A percentile compares a stretch with the other conserved stretches of the same genome.
Evolutionary conservation across 2,888 invertebrate species (phyloP).

Genomic region (Andrena camellia): DNA sequence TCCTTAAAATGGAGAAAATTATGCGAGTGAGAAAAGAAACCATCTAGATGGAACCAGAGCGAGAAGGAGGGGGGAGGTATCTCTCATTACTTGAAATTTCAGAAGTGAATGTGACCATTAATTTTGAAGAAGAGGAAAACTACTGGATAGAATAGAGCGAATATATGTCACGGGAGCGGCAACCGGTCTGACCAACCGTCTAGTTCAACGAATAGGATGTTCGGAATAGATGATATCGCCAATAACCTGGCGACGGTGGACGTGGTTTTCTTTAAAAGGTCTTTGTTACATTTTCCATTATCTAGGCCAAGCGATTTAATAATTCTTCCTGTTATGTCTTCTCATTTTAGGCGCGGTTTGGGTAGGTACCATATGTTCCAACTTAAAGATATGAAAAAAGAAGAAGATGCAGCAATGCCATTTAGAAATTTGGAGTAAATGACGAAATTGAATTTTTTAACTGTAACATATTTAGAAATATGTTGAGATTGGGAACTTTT

Average conservation of each 20-base stretch:
- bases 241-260: slow-evolving; percentile 56
- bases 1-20: slow-evolving; percentile 14
- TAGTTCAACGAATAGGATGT: slow-evolving; percentile 61
- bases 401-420: background rate
- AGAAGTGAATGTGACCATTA: slow-evolving; percentile 72
- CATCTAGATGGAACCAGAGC: background rate
- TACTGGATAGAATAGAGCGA: slow-evolving; percentile 60
- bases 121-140: slow-evolving; percentile 67
- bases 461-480: background rate
- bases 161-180: slow-evolving; percentile 55
- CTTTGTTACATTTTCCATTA: slow-evolving; percentile 50
- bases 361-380: background rate
- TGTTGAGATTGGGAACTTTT: background rate
- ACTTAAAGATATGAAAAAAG: background rate
- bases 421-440: background rate
- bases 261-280: slow-evolving; percentile 41
- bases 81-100: slow-evolving; percentile 74
- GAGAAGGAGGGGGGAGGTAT: slow-evolving; percentile 38
- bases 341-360: slow-evolving; percentile 4
- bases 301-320: slow-evolving; percentile 30
- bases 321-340: slow-evolving; percentile 33
- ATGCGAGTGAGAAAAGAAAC: background rate
- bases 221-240: slow-evolving; percentile 62
- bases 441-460: background rate
- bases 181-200: slow-evolving; percentile 25